Conservation (phyloP, 2,888 invertebrate species). For the Drosophila mimetica region DNA sequence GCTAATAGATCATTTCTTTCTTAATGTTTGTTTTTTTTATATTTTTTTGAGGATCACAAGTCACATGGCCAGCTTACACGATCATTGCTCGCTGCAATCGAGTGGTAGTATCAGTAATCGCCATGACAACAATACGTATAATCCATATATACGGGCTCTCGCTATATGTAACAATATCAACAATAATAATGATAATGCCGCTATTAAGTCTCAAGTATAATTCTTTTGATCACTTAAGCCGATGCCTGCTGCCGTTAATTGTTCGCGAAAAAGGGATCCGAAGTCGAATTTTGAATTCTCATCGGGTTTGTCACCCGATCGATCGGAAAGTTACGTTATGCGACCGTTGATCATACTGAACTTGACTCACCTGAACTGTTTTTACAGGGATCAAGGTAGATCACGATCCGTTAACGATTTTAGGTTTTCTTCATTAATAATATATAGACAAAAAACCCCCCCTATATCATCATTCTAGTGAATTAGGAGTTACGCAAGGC, state of each 20-base stretch:
- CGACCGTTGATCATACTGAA: constrained; percentile 23
- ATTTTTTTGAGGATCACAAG: constrained; percentile 44
- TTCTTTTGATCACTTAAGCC: constrained; percentile 56
- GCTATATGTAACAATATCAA: constrained; percentile 14
- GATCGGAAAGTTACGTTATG: constrained; percentile 14
- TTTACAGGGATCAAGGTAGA: constrained; percentile 22
- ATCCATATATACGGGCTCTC: constrained; percentile 9
- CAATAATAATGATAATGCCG: constrained; percentile 44
- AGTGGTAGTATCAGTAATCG: constrained; percentile 45
- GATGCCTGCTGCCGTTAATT: constrained; percentile 59
- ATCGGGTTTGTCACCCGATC: constrained; percentile 8
- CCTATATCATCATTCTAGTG: not conserved
- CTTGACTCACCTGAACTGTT: constrained; percentile 19
- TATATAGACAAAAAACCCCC: no score
- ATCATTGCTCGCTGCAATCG: constrained; percentile 54
- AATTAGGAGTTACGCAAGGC: not conserved
- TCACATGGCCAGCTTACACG: constrained; percentile 67
- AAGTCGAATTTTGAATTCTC: constrained; percentile 2
- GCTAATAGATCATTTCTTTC: constrained; percentile 8
- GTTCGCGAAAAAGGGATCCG: constrained; percentile 15
- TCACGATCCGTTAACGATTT: not conserved
- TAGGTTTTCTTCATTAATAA: not conserved
- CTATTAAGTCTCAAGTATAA: constrained; percentile 45
- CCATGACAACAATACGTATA: constrained; percentile 27
- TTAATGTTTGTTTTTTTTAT: not conserved